A percentile compares a stretch with the other conserved stretches of the same genome.
Conservation (phyloP, 1,140 invertebrate species). For the Drosophila triauraria region DNA sequence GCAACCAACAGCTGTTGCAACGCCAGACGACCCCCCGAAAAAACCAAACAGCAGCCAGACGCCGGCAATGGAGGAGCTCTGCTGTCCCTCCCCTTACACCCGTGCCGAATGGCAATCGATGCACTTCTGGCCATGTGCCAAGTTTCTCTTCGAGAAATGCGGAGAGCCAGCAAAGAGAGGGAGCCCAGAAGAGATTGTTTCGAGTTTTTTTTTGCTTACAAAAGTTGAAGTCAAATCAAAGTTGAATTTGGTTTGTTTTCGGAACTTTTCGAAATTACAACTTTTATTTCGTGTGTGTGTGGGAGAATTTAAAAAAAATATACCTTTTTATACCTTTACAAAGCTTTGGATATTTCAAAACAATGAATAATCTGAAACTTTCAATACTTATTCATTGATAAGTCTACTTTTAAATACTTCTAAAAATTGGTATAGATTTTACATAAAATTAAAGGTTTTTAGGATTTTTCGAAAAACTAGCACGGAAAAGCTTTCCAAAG, state of each 20-base stretch:
- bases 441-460: no score
- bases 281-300: background rate
- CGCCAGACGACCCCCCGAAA: conserved; percentile 41
- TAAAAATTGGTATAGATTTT: background rate
- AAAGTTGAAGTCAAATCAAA: conserved; percentile 31
- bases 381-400: background rate
- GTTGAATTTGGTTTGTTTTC: background rate
- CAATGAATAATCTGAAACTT: background rate
- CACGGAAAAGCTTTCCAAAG: no score
- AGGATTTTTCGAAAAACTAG: background rate
- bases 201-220: conserved; percentile 10
- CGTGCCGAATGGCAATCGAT: conserved; percentile 75
- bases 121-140: conserved; percentile 83
- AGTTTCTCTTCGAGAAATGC: conserved; percentile 67
- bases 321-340: no score
- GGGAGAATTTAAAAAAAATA: no score
- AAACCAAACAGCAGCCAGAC: conserved; percentile 70
- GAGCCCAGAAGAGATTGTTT: background rate
- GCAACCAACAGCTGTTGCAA: conserved; percentile 80
- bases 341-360: no score
- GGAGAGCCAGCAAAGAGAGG: conserved; percentile 33
- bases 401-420: no score
- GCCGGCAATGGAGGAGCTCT: conserved; percentile 55
- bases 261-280: background rate
- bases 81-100: conserved; percentile 44